phyloP scores from a whole-genome alignment of 2,797 vertebrate species.

The Rhinichthys osculus region DNA sequence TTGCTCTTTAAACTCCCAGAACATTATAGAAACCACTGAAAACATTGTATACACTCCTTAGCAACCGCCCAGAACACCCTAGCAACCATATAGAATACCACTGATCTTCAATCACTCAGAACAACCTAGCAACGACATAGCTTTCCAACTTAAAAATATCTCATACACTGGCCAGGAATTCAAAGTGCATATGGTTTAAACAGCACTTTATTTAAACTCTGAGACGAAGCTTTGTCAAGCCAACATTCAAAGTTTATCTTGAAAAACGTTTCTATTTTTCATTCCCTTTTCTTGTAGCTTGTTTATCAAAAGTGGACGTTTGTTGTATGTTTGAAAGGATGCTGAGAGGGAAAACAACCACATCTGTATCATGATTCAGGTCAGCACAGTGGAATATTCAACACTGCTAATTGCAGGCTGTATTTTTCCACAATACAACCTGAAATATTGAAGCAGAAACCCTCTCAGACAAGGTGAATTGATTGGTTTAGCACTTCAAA shows the following conservation, averaged over 20 bases:
- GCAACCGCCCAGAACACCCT: background rate
- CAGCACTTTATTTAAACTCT: background rate
- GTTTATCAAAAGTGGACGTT: background rate
- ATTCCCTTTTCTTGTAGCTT: background rate
- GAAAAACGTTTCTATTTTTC: background rate
- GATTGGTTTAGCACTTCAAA: slow-evolving; percentile 65
- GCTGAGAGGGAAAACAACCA: slow-evolving; percentile 55
- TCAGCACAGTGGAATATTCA: slow-evolving; percentile 42
- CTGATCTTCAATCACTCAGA: background rate
- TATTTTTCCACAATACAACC: slow-evolving; percentile 56
- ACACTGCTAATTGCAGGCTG: slow-evolving; percentile 64
- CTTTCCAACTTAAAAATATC: background rate
- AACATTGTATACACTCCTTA: background rate
- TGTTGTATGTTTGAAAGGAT: background rate
- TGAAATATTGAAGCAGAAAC: slow-evolving; percentile 59
- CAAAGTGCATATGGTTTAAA: background rate
- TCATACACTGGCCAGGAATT: background rate
- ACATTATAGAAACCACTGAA: background rate
- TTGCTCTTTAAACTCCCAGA: background rate
- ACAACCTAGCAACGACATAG: background rate
- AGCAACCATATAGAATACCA: too few species aligned
- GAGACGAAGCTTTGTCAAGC: background rate
- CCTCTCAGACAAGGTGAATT: slow-evolving; percentile 61
- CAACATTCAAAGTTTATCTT: background rate
- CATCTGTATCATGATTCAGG: slow-evolving; percentile 51